These are phyloP conservation scores for Laticauda laticaudata DNA, from an alignment of 2,113 vertebrate genomes.

Conservation along the genomic window DNA sequence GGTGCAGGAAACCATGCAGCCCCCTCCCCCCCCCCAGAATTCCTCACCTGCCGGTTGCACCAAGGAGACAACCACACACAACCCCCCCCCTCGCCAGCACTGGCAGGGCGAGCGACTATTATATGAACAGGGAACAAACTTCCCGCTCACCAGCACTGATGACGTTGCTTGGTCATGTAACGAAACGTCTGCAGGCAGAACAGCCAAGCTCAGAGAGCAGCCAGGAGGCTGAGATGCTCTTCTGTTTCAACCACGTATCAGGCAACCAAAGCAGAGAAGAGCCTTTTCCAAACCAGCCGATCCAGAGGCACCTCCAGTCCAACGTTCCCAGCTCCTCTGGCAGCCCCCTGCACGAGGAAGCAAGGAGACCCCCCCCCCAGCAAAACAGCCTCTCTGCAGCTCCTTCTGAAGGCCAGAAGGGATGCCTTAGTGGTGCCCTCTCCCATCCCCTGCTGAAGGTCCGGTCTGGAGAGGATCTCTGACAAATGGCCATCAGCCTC, in stretches of 20 bases:
- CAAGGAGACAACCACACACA: not conserved
- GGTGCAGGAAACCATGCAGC: not conserved
- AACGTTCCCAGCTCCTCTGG: not conserved
- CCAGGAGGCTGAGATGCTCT: not conserved
- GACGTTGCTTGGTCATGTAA: not conserved
- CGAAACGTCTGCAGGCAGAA: not conserved
- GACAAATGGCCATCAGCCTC: not conserved
- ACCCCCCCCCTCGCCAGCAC: not conserved
- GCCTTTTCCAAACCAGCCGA: not conserved
- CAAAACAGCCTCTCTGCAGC: not conserved
- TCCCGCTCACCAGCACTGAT: not conserved
- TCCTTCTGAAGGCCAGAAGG: not conserved
- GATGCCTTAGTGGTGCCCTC: not conserved
- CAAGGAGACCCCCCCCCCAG: not conserved
- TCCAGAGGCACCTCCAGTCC: not conserved
- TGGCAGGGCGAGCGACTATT: not conserved
- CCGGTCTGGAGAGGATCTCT: not conserved
- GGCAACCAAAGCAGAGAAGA: not conserved
- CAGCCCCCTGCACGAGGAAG: not conserved
- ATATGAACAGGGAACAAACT: not conserved
- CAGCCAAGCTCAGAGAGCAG: not conserved
- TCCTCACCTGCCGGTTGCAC: not conserved
- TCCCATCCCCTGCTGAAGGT: not conserved
- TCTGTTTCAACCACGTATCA: not conserved
- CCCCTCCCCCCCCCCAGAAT: not conserved